phyloP scores from a whole-genome alignment of 2,888 invertebrate species.

The Apotomis capreana region DNA sequence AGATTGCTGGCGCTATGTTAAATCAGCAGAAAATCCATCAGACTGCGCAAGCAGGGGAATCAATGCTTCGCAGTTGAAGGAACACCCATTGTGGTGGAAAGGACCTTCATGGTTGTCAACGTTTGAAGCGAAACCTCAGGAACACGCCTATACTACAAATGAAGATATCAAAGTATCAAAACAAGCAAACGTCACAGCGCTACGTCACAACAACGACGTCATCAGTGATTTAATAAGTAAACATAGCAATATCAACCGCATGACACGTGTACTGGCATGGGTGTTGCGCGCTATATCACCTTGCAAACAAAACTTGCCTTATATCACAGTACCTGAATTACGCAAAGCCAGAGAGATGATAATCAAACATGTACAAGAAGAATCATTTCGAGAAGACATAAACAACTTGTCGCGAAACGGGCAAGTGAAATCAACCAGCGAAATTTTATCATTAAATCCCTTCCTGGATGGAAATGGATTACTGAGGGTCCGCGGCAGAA shows the following conservation, averaged over 20 bases:
- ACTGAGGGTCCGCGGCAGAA: no score
- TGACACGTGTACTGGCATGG: neutral
- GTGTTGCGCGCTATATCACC: neutral
- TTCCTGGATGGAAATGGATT: no score
- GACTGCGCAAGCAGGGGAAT: conserved; percentile 45
- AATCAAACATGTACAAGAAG: no score
- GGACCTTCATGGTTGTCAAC: conserved; percentile 15
- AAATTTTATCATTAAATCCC: no score
- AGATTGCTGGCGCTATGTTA: conserved; percentile 45
- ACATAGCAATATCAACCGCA: neutral
- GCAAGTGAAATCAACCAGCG: no score
- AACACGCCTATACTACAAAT: neutral
- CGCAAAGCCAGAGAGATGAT: neutral
- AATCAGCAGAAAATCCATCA: conserved; percentile 45
- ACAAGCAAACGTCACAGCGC: conserved; percentile 2
- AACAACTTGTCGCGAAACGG: no score
- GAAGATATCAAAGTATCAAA: conserved; percentile 8
- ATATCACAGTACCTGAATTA: neutral
- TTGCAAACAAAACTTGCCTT: neutral
- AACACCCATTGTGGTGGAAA: conserved; percentile 14
- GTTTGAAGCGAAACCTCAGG: neutral
- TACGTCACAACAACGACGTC: neutral
- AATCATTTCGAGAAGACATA: neutral
- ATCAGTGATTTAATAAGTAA: neutral
- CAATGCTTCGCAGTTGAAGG: conserved; percentile 1